Evolutionary conservation across 2,888 invertebrate species (phyloP).

Genomic region (Andrena chrysosceles): DNA sequence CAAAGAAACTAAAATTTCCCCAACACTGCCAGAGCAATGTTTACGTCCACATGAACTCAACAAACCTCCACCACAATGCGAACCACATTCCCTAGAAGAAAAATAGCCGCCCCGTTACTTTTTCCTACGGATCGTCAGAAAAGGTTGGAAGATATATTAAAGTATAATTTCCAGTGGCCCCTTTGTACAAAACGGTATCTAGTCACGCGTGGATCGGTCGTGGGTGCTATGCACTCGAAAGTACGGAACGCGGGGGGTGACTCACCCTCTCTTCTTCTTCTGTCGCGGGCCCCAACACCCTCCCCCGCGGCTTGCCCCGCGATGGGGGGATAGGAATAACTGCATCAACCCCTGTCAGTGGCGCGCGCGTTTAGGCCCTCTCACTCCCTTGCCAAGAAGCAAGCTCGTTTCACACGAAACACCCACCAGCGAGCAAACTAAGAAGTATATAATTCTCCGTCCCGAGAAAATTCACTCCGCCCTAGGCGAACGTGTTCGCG

Average conservation of each 20-base stretch:
- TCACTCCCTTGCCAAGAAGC: slow-evolving; percentile 60
- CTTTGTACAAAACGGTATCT: slow-evolving; percentile 83
- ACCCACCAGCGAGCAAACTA: background rate
- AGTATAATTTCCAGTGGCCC: slow-evolving; percentile 84
- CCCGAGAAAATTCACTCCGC: slow-evolving; percentile 7
- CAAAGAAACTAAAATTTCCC: too few relatives aligned
- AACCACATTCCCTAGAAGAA: background rate
- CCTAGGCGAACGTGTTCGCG: background rate
- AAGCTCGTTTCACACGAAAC: slow-evolving; percentile 72
- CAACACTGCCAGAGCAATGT: too few relatives aligned
- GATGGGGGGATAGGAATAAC: slow-evolving; percentile 61
- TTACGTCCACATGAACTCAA: too few relatives aligned
- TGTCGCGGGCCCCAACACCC: slow-evolving; percentile 57
- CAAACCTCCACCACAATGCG: too few relatives aligned
- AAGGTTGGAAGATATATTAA: slow-evolving; percentile 79
- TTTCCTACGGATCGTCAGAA: background rate
- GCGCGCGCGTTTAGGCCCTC: slow-evolving; percentile 72
- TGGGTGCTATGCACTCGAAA: slow-evolving; percentile 83
- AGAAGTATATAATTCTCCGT: slow-evolving; percentile 17
- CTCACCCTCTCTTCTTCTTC: slow-evolving; percentile 78
- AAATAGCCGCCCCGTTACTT: background rate
- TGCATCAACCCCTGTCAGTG: slow-evolving; percentile 80
- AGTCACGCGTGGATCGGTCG: slow-evolving; percentile 83
- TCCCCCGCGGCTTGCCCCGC: slow-evolving; percentile 54
- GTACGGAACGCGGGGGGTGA: slow-evolving; percentile 81